These are phyloP conservation scores for Centropyge bicolor DNA, from an alignment of 2,797 vertebrate genomes.

Conservation along the genomic window DNA sequence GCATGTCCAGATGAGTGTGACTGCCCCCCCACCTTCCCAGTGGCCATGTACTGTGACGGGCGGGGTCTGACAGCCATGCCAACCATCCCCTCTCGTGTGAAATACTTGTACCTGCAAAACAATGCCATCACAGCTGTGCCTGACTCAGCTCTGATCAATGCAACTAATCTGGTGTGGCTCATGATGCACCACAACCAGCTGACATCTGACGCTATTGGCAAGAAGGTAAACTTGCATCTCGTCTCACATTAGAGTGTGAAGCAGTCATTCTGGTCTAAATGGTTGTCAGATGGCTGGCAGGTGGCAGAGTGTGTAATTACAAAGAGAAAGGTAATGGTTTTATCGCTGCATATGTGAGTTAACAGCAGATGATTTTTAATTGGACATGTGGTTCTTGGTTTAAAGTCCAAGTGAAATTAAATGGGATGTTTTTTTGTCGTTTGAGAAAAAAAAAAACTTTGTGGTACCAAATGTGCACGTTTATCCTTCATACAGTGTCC, in stretches of 20 bases:
- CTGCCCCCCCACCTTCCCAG: constrained; percentile 92
- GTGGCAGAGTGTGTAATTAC: constrained; percentile 4
- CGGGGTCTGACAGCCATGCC: constrained; percentile 92
- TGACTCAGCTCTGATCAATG: constrained; percentile 90
- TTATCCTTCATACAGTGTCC: not conserved
- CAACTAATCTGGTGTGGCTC: constrained; percentile 93
- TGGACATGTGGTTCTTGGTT: not conserved
- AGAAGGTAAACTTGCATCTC: constrained; percentile 72
- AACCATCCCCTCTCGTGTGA: constrained; percentile 91
- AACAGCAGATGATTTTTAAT: not conserved
- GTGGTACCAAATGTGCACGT: not conserved
- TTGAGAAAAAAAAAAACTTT: not conserved
- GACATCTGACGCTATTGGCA: constrained; percentile 87
- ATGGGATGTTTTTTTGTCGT: not conserved
- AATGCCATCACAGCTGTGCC: constrained; percentile 91
- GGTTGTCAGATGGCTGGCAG: constrained; percentile 40
- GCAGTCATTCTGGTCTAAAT: constrained; percentile 11
- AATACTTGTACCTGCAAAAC: constrained; percentile 96
- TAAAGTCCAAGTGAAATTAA: not conserved
- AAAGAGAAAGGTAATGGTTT: not conserved
- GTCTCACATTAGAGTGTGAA: constrained; percentile 22
- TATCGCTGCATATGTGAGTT: constrained; percentile 12
- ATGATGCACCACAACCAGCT: constrained; percentile 94
- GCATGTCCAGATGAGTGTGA: constrained; percentile 93
- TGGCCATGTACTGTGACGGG: constrained; percentile 95